Percentiles rank a stretch among this genome's conserved stretches.
Evolutionary conservation across 2,113 vertebrate genomes (phyloP).

Genomic region (Andinoacara biseriatus): DNA sequence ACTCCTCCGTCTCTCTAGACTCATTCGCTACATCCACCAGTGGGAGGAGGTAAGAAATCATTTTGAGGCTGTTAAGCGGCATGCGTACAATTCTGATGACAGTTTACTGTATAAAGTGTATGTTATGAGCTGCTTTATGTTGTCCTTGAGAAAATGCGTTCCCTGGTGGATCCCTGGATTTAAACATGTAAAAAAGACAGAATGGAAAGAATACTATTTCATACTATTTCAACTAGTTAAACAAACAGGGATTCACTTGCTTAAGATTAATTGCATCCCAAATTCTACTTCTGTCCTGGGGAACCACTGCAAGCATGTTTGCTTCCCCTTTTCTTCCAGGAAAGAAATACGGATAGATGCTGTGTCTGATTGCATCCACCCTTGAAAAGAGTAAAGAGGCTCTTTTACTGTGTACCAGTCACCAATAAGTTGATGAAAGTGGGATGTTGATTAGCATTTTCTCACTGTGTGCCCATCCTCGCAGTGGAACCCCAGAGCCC

Average conservation of each 20-base stretch:
- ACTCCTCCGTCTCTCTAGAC: slow-evolving; percentile 92
- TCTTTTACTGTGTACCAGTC: slow-evolving; percentile 46
- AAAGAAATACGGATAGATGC: slow-evolving; percentile 40
- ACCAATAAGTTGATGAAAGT: slow-evolving; percentile 63
- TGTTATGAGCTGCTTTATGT: not conserved
- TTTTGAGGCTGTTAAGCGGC: not conserved
- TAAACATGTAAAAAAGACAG: not conserved
- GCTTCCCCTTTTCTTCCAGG: not conserved
- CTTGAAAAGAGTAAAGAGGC: slow-evolving; percentile 61
- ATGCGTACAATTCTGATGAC: not conserved
- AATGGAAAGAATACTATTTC: slow-evolving; percentile 8
- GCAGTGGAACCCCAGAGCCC: slow-evolving; percentile 52
- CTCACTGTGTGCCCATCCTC: slow-evolving; percentile 46
- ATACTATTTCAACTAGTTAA: slow-evolving; percentile 19
- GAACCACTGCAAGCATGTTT: slow-evolving; percentile 39
- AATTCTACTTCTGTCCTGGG: slow-evolving; percentile 17
- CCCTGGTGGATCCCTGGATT: not conserved
- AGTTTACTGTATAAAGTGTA: not conserved
- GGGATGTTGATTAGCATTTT: slow-evolving; percentile 67
- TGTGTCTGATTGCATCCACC: slow-evolving; percentile 62
- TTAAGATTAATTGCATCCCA: slow-evolving; percentile 38
- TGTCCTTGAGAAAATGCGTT: not conserved
- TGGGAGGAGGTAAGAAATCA: slow-evolving; percentile 95
- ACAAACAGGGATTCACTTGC: slow-evolving; percentile 13
- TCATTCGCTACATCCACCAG: slow-evolving; percentile 98